Base-by-base conservation (phyloP, 53 echinoderm and acorn worm species). In the Actinopyga echinites region DNA sequence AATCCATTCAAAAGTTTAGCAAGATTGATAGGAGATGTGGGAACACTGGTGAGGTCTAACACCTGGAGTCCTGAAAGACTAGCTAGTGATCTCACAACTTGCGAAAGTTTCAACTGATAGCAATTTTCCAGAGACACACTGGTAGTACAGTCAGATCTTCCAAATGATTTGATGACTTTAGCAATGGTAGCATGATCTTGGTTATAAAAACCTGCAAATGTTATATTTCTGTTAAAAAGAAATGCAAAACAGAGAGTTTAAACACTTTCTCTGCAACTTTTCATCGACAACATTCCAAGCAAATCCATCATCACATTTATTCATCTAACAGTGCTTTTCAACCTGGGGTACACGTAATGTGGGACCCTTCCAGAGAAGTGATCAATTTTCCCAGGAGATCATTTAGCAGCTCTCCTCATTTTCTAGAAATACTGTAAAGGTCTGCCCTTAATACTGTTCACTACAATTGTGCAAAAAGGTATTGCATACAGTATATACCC, bases 11-110 rank as follows among this genome's bases (percentile, higher is more conserved):
- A 54, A 30, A 77, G 11, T 20, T 77, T 53, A 7, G 77, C 56
- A 15, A 77, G 77, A 25, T n/a, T 32, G 32, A 3, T 31, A 19
- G 77, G 30, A 11, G 77, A 29, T 32, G 54, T 20, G 20, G 30
- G 32, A 23, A 77, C 12, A 31, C 30, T 49, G 15, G 77, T 77
- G 8, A 77, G 77, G 31, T 77, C 77, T 32, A 77, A 54, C 54
- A 77, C 12, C 13, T 26, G 28, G 5, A 77, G 77, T 1, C 9
- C 31, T 31, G 49, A 53, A 20, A 77, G 54, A 32, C 56, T 26
- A 28, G 26, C 8, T 8, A 77, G 45, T 33, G 56, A n/a, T 32
- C 77, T 77, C 31, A 56, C 26, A n/a, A 77, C 13, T n/a, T 52
- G 43, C 10, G 49, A 32, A 32, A 56, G 12, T 77, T 56, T 77